A percentile compares a stretch with the other conserved stretches of the same genome.
Conservation (phyloP, 2,888 invertebrate genomes). For the Macaria notata region DNA sequence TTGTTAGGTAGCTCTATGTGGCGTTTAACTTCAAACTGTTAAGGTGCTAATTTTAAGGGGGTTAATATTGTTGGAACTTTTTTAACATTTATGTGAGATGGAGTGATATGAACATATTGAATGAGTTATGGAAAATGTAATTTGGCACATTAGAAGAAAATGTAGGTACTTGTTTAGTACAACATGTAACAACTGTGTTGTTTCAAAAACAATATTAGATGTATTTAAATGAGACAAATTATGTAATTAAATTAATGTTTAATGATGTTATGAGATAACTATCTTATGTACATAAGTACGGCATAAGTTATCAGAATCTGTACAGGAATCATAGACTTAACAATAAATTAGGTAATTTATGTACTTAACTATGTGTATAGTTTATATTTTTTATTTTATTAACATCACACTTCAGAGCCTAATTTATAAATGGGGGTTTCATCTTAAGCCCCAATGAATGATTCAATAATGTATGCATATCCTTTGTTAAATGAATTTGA, state of each 20-base stretch:
- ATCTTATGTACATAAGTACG: slow-evolving; percentile 27
- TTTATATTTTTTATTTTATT: slow-evolving; percentile 15
- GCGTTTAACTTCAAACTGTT: slow-evolving; percentile 54
- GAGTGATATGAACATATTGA: slow-evolving; percentile 29
- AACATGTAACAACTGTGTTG: slow-evolving; percentile 78
- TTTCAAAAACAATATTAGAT: slow-evolving; percentile 39
- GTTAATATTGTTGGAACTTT: slow-evolving; percentile 29
- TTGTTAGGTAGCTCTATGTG: slow-evolving; percentile 50
- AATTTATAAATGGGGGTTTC: slow-evolving; percentile 16
- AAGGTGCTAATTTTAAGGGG: slow-evolving; percentile 64
- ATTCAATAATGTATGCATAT: too few relatives aligned
- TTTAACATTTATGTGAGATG: slow-evolving; percentile 31
- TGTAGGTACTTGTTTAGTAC: slow-evolving; percentile 74
- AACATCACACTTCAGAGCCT: slow-evolving; percentile 22
- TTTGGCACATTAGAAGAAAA: slow-evolving; percentile 42
- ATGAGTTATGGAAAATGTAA: slow-evolving; percentile 37
- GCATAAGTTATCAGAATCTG: slow-evolving; percentile 24
- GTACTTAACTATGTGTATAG: slow-evolving; percentile 24
- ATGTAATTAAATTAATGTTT: slow-evolving; percentile 20
- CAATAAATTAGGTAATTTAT: slow-evolving; percentile 21
- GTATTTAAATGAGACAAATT: slow-evolving; percentile 19
- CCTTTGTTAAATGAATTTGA: too few relatives aligned
- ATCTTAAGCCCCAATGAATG: slow-evolving; percentile 7
- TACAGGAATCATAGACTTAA: slow-evolving; percentile 28
- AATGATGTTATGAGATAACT: slow-evolving; percentile 21